Percentiles rank a stretch among this genome's conserved stretches.
These are phyloP conservation scores for Sepioteuthis lessoniana DNA, from an alignment of 2,888 invertebrate genomes.

Conservation along the genomic window DNA sequence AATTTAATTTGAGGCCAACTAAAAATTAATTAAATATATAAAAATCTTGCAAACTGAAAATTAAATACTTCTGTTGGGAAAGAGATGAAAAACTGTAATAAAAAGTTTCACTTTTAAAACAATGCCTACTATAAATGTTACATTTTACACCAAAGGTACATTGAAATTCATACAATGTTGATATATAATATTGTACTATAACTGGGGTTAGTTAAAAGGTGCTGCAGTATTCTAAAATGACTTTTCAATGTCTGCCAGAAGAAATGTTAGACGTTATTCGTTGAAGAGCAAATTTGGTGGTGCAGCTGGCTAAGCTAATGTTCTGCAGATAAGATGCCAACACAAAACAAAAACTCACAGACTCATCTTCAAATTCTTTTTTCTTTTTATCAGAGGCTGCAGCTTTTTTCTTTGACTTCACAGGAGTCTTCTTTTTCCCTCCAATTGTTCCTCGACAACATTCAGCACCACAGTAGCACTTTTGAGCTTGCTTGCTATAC, in stretches of 20 bases:
- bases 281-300: background rate
- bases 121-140: background rate
- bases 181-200: background rate
- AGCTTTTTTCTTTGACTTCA: constrained; percentile 57
- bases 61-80: background rate
- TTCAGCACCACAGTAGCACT: constrained; percentile 91
- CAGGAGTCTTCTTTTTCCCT: constrained; percentile 67
- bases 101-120: no score
- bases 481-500: constrained; percentile 94
- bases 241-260: background rate
- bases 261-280: background rate
- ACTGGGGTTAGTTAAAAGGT: constrained; percentile 4
- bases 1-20: background rate
- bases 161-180: constrained; percentile 6
- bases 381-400: constrained; percentile 76
- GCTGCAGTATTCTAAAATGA: background rate
- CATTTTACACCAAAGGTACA: background rate
- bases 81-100: background rate
- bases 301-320: constrained; percentile 1
- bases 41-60: no score
- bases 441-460: constrained; percentile 97
- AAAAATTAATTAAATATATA: no score
- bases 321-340: background rate
- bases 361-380: constrained; percentile 80
- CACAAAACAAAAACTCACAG: constrained; percentile 75